phyloP scores from a whole-genome alignment of 2,113 vertebrate species.

The Muscicapa adusta region DNA sequence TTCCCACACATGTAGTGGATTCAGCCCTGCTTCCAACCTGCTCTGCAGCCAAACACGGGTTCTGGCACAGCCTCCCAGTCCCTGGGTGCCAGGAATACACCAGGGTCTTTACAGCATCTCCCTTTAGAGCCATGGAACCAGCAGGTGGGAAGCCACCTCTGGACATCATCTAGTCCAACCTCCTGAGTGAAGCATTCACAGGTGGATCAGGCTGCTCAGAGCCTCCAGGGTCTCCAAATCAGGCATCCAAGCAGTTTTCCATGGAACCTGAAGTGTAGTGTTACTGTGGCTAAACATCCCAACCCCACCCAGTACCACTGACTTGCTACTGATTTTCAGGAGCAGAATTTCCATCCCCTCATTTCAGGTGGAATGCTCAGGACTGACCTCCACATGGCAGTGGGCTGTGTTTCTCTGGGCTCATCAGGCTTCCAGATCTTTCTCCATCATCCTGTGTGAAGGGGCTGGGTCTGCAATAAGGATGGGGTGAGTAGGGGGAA shows the following conservation, averaged over 20 bases:
- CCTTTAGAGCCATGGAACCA: not conserved
- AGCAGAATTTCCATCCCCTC: not conserved
- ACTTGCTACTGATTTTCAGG: not conserved
- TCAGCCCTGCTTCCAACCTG: not conserved
- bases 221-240: not conserved
- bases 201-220: not conserved
- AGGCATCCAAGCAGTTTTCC: not conserved
- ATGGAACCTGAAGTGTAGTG: not conserved
- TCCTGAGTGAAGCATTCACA: not conserved
- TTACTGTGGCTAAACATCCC: not conserved
- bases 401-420: rapidly evolving
- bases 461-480: not conserved
- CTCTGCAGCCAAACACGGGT: not conserved
- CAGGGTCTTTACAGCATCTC: not conserved
- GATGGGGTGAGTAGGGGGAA: not conserved
- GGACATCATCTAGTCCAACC: not conserved
- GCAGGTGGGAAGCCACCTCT: not conserved
- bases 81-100: not conserved
- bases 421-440: not conserved
- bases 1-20: not conserved
- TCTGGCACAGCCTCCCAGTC: not conserved
- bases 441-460: not conserved
- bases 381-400: not conserved
- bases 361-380: not conserved
- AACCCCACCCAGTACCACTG: not conserved